These are phyloP conservation scores for Alouatta palliata DNA, from an alignment of 2,113 vertebrate genomes.

Conservation along the genomic window DNA sequence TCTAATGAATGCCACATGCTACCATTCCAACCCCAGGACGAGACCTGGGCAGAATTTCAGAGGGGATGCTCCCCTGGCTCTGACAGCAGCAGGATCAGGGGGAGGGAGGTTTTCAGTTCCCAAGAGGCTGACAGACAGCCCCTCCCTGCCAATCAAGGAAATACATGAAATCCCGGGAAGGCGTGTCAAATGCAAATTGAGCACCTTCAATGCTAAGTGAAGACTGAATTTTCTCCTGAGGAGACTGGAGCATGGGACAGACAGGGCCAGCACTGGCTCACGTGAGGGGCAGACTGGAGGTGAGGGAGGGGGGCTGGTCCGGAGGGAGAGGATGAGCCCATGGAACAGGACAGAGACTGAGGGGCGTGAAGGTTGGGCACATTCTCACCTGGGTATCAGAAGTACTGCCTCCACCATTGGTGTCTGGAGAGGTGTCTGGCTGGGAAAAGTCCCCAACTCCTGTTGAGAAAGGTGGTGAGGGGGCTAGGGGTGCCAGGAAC, in stretches of 20 bases:
- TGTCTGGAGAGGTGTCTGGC: neutral
- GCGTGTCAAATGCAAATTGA: too few species aligned
- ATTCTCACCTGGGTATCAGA: constrained; percentile 44
- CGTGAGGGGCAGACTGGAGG: neutral
- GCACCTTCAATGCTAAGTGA: neutral
- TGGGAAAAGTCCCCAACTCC: neutral
- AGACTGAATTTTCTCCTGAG: neutral
- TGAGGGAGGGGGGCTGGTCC: neutral
- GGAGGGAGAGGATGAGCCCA: neutral
- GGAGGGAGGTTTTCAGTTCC: neutral
- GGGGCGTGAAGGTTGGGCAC: neutral
- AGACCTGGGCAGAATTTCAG: neutral
- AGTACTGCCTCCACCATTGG: neutral
- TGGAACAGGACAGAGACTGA: neutral
- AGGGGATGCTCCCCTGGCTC: neutral
- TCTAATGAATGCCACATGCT: neutral
- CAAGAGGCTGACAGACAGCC: neutral
- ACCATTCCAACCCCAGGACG: neutral
- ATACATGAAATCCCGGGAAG: neutral
- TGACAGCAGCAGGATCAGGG: neutral
- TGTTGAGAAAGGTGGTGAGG: neutral
- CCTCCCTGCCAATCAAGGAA: neutral
- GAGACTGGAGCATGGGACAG: neutral
- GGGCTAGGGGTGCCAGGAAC: too few species aligned
- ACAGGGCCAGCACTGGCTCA: too few species aligned